Evolutionary conservation across 2,888 invertebrate genomes (phyloP).

Genomic region (Invenusta paracnida): DNA sequence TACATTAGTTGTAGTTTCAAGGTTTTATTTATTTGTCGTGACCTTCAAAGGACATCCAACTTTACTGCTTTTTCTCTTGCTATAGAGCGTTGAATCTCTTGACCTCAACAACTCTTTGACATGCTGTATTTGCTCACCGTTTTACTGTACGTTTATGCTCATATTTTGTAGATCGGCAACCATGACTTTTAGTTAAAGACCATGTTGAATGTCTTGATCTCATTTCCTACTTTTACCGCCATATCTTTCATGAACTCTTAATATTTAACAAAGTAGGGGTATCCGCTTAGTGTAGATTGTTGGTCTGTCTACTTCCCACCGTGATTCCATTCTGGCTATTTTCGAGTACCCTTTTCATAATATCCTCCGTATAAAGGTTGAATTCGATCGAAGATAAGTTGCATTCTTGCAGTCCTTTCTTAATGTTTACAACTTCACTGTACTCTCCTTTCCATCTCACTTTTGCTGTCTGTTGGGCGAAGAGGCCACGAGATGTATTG

Average conservation of each 20-base stretch:
- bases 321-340: neutral
- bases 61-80: neutral
- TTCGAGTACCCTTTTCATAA: neutral
- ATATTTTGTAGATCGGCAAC: neutral
- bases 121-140: neutral
- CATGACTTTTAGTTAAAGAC: neutral
- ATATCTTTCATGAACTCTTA: no score
- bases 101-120: neutral
- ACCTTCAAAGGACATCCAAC: neutral
- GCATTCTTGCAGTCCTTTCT: neutral
- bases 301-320: neutral
- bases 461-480: neutral
- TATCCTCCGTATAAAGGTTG: neutral
- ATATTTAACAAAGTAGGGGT: neutral
- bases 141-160: neutral
- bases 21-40: neutral
- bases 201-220: neutral
- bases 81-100: neutral
- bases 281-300: neutral
- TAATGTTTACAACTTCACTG: neutral
- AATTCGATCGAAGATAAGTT: neutral
- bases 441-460: neutral
- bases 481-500: neutral
- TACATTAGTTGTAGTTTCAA: neutral
- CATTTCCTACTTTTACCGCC: no score